Evolutionary conservation across 1,140 invertebrate species (phyloP).

Genomic region (Patella vulgata): DNA sequence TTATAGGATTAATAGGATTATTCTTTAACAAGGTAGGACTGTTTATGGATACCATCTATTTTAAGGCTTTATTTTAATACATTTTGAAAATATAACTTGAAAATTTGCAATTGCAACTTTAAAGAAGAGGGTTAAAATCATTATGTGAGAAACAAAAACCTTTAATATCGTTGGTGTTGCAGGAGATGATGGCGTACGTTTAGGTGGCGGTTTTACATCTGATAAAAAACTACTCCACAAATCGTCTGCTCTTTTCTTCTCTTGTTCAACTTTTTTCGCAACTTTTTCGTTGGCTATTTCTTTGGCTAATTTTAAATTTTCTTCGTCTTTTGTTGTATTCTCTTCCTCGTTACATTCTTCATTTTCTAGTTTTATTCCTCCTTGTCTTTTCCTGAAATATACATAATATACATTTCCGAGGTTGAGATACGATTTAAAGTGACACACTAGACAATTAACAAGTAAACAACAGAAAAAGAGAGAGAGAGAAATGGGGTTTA

Average conservation of each 20-base stretch:
- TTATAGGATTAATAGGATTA: too few relatives aligned
- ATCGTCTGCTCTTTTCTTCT: conserved; percentile 57
- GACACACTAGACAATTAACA: too few relatives aligned
- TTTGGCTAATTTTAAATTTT: conserved; percentile 39
- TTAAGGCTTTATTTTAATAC: too few relatives aligned
- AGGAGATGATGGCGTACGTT: conserved; percentile 30
- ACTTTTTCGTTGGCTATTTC: conserved; percentile 42
- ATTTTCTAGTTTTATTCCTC: conserved; percentile 49
- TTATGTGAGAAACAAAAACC: too few relatives aligned
- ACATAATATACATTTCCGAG: not conserved
- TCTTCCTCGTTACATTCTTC: conserved; percentile 12
- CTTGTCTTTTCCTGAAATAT: conserved; percentile 46
- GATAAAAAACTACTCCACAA: conserved; percentile 62
- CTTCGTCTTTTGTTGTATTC: conserved; percentile 23
- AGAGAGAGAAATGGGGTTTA: too few relatives aligned
- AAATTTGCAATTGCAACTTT: too few relatives aligned
- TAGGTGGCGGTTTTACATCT: conserved; percentile 49
- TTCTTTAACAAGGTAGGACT: too few relatives aligned
- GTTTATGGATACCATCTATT: too few relatives aligned
- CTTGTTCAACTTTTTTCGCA: conserved; percentile 44
- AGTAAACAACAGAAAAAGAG: too few relatives aligned
- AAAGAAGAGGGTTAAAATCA: too few relatives aligned
- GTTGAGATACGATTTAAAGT: too few relatives aligned
- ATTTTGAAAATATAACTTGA: too few relatives aligned
- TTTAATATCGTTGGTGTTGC: not conserved